Evolutionary conservation across 2,113 vertebrate genomes (phyloP), one percentile per base, ranked within the genome.

Genomic region (Pachyramphus minor): DNA sequence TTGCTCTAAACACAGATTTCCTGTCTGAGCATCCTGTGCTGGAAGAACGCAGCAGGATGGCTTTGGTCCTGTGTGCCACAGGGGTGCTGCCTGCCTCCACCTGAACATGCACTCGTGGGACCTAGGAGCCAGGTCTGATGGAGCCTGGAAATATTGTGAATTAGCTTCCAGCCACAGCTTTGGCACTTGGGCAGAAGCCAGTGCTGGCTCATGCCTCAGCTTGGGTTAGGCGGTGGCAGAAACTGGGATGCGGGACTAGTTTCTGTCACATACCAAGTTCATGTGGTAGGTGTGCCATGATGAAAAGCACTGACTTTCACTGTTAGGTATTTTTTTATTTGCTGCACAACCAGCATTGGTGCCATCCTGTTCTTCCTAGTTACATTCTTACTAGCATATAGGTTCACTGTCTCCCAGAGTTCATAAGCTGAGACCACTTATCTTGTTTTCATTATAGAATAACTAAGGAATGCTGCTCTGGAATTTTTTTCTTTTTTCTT

Each of bases 361-460:
- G 10, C 20, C 12, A 42, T 68, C 25, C 30, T 64, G 15, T 6
- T 82, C 8, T 11, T 79, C 53, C 30, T 31, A 31, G 30, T 44
- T 69, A n/a, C 10, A 24, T 58, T 53, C n/a, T 66, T 71, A 58
- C 1, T 4, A 66, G 8, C 11, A 6, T 15, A 19, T 0, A 28
- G 2, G 11, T 60, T 87, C 35, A 44, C 28, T 1, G 1, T 24
- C 13, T n/a, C 25, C 24, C 55, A 37, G 41, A 80, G 5, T n/a
- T 56, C 41, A 33, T 11, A 64, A 30, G 22, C 21, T 69, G 27
- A 22, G 8, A 44, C 16, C 20, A 25, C 12, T 45, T 44, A 23
- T 5, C 45, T 24, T 69, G 19, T 73, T 55, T 12, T 62, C 31
- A 12, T 20, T n/a, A 24, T 53, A 20, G 42, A 53, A 53, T 45